phyloP scores from a whole-genome alignment of 2,113 vertebrate genomes.

The Okapia johnstoni region DNA sequence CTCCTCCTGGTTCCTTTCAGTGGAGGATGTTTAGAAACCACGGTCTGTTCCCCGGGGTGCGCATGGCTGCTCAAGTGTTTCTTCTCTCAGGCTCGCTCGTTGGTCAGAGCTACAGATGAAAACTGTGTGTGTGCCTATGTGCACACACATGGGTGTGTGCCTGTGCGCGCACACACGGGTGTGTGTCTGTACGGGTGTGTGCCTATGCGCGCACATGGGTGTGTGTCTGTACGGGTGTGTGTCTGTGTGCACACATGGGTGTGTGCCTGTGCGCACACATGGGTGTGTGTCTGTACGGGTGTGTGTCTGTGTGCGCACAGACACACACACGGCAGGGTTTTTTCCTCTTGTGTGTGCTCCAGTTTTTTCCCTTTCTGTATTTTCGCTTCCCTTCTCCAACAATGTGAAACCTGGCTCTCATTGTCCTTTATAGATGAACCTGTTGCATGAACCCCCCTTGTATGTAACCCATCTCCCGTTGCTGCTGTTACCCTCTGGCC shows the following conservation, averaged over 20 bases:
- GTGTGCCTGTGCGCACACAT: too few species aligned
- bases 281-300: too few species aligned
- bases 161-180: too few species aligned
- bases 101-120: not conserved
- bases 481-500: not conserved
- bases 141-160: too few species aligned
- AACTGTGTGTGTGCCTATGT: not conserved
- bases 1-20: too few species aligned
- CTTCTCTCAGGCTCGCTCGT: fast-evolving
- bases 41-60: not conserved
- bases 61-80: not conserved
- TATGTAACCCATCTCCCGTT: fast-evolving
- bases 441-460: fast-evolving
- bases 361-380: not conserved
- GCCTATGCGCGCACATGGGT: too few species aligned
- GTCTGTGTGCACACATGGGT: too few species aligned
- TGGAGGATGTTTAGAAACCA: not conserved
- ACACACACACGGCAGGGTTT: not conserved
- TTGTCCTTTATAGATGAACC: not conserved
- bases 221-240: too few species aligned
- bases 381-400: not conserved
- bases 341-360: not conserved
- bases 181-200: too few species aligned
- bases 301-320: too few species aligned
- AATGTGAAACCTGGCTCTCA: not conserved